A percentile compares a stretch with the other conserved stretches of the same genome.
phyloP scores from a whole-genome alignment of 1,140 invertebrate genomes.

The Drosophila carrolli region DNA sequence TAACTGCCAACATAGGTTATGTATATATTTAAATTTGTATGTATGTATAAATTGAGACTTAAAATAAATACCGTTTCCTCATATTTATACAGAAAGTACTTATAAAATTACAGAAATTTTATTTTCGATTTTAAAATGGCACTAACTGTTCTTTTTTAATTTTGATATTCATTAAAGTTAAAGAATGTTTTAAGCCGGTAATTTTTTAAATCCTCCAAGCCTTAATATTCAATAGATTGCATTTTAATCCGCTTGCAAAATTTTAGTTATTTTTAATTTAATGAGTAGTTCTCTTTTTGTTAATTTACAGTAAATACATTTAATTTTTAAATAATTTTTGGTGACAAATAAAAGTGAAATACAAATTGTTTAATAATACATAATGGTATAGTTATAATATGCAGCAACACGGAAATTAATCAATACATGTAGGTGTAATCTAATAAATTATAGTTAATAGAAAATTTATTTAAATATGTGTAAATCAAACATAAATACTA shows the following conservation, averaged over 20 bases:
- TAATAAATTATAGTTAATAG: slow-evolving; percentile 52
- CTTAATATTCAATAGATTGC: slow-evolving; percentile 8
- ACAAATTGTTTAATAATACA: slow-evolving; percentile 36
- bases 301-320: background rate
- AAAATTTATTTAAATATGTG: slow-evolving; percentile 45
- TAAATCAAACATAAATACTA: slow-evolving; percentile 49
- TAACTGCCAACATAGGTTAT: slow-evolving; percentile 45
- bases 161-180: background rate
- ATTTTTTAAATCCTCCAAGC: slow-evolving; percentile 10
- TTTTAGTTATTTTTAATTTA: background rate
- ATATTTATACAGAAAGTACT: slow-evolving; percentile 34
- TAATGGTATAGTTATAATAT: slow-evolving; percentile 43
- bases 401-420: slow-evolving; percentile 39
- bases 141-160: background rate
- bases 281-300: background rate
- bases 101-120: slow-evolving; percentile 9
- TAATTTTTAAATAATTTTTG: slow-evolving; percentile 7
- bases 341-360: slow-evolving; percentile 12
- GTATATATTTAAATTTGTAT: slow-evolving; percentile 51
- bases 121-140: slow-evolving; percentile 8
- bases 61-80: slow-evolving; percentile 46
- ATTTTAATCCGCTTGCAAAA: slow-evolving; percentile 6
- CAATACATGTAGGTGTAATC: slow-evolving; percentile 51
- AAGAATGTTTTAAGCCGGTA: background rate
- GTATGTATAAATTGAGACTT: slow-evolving; percentile 49